Conservation (phyloP, 2,888 invertebrate species). For the Bibio marci region DNA sequence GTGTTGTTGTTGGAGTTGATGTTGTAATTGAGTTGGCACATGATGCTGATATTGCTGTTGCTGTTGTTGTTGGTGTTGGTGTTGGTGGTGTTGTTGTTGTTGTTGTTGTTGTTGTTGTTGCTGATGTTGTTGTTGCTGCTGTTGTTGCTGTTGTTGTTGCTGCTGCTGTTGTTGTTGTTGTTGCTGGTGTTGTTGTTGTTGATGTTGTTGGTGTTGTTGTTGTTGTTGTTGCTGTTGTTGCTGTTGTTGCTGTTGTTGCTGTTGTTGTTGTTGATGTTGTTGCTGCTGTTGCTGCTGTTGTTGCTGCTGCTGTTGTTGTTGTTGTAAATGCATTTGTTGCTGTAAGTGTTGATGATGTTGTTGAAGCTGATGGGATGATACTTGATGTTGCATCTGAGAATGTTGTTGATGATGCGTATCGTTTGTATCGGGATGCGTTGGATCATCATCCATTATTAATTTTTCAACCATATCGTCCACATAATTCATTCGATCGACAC, state of each 20-base stretch:
- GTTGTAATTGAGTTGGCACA: too few relatives aligned
- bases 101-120: too few relatives aligned
- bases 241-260: not conserved
- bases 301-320: constrained; percentile 1
- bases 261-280: not conserved
- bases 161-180: too few relatives aligned
- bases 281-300: constrained; percentile 1
- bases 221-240: not conserved
- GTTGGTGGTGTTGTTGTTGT: too few relatives aligned
- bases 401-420: too few relatives aligned
- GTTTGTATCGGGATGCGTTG: constrained; percentile 8
- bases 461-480: constrained; percentile 58
- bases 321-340: not conserved
- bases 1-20: too few relatives aligned
- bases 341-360: not conserved
- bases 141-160: too few relatives aligned
- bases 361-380: not conserved
- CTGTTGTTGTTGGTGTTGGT: too few relatives aligned
- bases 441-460: constrained; percentile 54
- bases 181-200: too few relatives aligned
- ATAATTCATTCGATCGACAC: constrained; percentile 38
- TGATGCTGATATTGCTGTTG: too few relatives aligned
- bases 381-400: not conserved
- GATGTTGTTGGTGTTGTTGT: too few relatives aligned
- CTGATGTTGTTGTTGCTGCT: too few relatives aligned